phyloP scores from a whole-genome alignment of 2,113 vertebrate species.

The Cyrtonyx montezumae region DNA sequence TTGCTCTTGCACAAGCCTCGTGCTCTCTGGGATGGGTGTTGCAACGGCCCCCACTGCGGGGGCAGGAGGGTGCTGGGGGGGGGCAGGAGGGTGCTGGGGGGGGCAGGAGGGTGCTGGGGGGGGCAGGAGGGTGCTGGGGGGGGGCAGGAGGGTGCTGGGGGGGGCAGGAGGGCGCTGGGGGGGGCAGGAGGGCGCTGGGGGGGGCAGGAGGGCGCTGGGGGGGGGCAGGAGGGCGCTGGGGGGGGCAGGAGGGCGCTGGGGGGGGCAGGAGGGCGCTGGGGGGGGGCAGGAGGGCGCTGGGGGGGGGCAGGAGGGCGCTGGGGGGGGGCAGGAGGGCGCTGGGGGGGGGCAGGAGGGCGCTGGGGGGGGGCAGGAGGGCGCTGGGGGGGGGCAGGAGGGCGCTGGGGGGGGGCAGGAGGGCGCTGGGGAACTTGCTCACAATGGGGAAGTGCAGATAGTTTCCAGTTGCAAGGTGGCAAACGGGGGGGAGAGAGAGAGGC shows the following conservation, averaged over 20 bases:
- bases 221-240: constrained; percentile 37
- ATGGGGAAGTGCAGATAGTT: constrained; percentile 19
- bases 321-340: constrained; percentile 36
- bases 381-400: constrained; percentile 36
- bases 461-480: not conserved
- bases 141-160: constrained; percentile 41
- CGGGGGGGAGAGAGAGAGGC: not conserved
- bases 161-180: constrained; percentile 41
- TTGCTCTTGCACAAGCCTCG: constrained; percentile 14
- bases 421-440: not conserved
- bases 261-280: constrained; percentile 41
- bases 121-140: constrained; percentile 41
- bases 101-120: constrained; percentile 41
- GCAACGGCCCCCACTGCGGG: not conserved
- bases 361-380: constrained; percentile 40
- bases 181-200: constrained; percentile 41
- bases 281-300: constrained; percentile 31
- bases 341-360: constrained; percentile 40
- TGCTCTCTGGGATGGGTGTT: accelerated
- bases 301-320: constrained; percentile 39
- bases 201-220: constrained; percentile 41
- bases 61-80: constrained; percentile 35
- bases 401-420: constrained; percentile 38
- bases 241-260: constrained; percentile 41
- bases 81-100: constrained; percentile 41